Evolutionary conservation across 2,888 invertebrate species (phyloP).

Genomic region (Odontomyia ornata): DNA sequence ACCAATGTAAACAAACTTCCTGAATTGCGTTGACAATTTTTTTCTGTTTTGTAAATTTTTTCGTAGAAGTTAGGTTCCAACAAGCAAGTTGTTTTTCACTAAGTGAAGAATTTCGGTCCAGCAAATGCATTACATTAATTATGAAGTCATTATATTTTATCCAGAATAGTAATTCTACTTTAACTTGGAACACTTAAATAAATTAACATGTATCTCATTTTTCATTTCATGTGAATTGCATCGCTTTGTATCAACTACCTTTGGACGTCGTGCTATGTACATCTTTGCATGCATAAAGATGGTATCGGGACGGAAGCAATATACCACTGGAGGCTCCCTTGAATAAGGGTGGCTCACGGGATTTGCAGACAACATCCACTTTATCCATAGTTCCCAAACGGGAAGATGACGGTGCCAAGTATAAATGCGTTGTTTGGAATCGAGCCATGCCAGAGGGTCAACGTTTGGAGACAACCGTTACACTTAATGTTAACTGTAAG

Average conservation of each 20-base stretch:
- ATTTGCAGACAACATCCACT: conserved; percentile 79
- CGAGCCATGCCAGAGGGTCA: conserved; percentile 84
- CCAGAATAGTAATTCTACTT: no score
- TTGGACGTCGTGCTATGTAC: not conserved
- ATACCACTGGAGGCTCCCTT: conserved; percentile 77
- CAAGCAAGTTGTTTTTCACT: no score
- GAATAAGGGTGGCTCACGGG: conserved; percentile 76
- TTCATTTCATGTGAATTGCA: conserved; percentile 24
- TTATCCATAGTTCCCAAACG: conserved; percentile 79
- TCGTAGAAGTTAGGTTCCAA: no score
- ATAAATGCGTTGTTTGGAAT: conserved; percentile 89
- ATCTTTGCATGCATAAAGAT: conserved; percentile 64
- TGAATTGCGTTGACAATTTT: no score
- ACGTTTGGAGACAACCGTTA: conserved; percentile 80
- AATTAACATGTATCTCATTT: conserved; percentile 6
- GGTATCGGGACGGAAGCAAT: conserved; percentile 82
- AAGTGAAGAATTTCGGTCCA: no score
- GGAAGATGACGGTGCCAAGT: conserved; percentile 85
- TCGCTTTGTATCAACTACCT: not conserved
- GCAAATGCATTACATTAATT: no score
- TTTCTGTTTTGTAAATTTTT: no score
- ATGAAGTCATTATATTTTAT: no score
- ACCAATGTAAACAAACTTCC: no score
- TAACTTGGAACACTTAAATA: not conserved
- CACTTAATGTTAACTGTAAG: conserved; percentile 90